Base-by-base conservation (phyloP, 2,113 vertebrate species). In the Pseudopodoces humilis region DNA sequence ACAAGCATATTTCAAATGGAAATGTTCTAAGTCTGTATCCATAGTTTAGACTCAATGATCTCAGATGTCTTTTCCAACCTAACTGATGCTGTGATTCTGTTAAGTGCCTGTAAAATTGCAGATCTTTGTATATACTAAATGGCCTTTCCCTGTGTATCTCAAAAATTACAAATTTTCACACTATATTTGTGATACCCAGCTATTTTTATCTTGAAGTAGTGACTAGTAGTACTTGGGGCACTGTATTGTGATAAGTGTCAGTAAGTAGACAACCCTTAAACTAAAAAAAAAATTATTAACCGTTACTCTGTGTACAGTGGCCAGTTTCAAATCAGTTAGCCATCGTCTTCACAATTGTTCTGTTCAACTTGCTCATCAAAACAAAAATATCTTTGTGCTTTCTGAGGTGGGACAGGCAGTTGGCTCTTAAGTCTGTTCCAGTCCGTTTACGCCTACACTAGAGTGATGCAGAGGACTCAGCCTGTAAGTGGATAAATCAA, bases 361-460 rank as follows among this genome's bases (percentile, higher is more conserved):
- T 52, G 12, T 69, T 69, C 1, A 4, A 33, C 31, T 78, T 79
- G 13, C 28, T 71, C 33, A 49, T 81, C 21, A 41, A 47, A 78
- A 30, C 55, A 79, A 64, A 83, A 62, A 56, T 19, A 46, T 15
- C 27, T 79, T 33, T 4, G 14, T 59, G 30, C 14, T 69, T 91
- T 60, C 37, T 41, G 24, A 37, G 24, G 15, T 62, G 14, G 22
- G 72, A 43, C 41, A 37, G 25, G n/a, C 9, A 46, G 8, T 11
- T 35, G 28, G 5, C 30, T 65, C 15, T 67, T 44, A 23, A 65
- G 52, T 56, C 52, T 76, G 8, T 30, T 74, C 19, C 81, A 79
- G 15, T 37, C 49, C 2, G 0, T 10, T 3, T 49, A 31, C 4
- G 5, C 5, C 68, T 58, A 24, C 18, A 24, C 35, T 41, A 52